These are phyloP conservation scores for Pontoporia blainvillei DNA, from an alignment of 2,113 vertebrate genomes.

Conservation along the genomic window DNA sequence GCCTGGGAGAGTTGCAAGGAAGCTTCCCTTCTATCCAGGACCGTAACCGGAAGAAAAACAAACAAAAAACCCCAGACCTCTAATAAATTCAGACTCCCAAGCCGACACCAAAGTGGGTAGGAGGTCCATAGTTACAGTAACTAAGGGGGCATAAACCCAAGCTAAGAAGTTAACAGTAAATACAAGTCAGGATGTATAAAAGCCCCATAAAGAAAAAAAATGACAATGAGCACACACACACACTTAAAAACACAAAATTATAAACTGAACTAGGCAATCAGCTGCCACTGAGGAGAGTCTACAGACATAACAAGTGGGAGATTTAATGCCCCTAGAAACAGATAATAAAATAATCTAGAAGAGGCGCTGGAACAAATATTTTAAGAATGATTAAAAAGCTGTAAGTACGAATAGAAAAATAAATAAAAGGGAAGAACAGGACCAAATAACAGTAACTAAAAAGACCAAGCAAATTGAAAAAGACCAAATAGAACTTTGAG, in stretches of 20 bases:
- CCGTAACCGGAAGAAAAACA: not conserved
- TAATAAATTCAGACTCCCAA: slow-evolving; percentile 10
- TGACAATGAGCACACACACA: not conserved
- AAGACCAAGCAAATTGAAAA: not conserved
- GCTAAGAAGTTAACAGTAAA: not conserved
- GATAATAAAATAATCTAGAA: not conserved
- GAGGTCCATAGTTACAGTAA: not conserved
- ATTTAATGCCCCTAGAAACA: not conserved
- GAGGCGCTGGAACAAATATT: not conserved
- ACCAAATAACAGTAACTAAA: not conserved
- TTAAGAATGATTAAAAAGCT: not conserved
- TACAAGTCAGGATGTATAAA: not conserved
- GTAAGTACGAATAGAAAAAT: not conserved
- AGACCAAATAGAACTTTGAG: not conserved
- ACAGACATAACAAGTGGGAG: not conserved
- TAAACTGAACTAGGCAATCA: not conserved
- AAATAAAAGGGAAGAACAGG: not conserved
- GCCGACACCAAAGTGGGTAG: not conserved
- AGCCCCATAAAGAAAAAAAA: not conserved
- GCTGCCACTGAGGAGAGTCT: not conserved
- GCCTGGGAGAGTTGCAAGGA: not conserved
- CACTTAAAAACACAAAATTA: not conserved
- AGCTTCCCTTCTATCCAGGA: not conserved
- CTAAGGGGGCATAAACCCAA: not conserved
- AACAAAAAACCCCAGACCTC: not conserved